Evolutionary conservation across 2,888 invertebrate species (phyloP).

Genomic region (Mellilla xanthometata): DNA sequence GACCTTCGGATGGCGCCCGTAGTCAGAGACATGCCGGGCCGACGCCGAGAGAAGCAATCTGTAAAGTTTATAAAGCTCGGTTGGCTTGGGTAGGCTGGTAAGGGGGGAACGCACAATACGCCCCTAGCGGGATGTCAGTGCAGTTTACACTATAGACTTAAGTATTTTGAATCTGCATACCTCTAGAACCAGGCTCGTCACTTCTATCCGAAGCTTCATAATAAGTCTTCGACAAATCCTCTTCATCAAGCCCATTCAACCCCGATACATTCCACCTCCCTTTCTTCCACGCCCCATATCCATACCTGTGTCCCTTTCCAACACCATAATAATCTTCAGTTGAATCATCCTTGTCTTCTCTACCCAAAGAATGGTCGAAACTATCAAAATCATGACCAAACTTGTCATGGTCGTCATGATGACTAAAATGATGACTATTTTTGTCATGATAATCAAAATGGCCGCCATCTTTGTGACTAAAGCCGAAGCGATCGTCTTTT

Average conservation of each 20-base stretch:
- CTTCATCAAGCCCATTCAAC: constrained; percentile 46
- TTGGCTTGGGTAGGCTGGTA: too few species aligned
- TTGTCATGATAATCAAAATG: constrained; percentile 1
- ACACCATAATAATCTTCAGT: constrained; percentile 34
- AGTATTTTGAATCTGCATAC: too few species aligned
- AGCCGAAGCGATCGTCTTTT: background rate
- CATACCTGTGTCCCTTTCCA: constrained; percentile 40
- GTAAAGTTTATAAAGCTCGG: too few species aligned
- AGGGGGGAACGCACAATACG: too few species aligned
- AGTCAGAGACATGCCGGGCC: constrained; percentile 88
- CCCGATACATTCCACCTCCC: constrained; percentile 63
- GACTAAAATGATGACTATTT: too few species aligned
- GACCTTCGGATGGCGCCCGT: constrained; percentile 86
- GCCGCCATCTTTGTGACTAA: background rate
- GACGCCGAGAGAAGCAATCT: constrained; percentile 90
- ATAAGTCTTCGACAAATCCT: constrained; percentile 7
- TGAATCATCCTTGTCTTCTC: constrained; percentile 9
- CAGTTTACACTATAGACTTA: too few species aligned
- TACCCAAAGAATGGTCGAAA: constrained; percentile 5
- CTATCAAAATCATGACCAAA: background rate
- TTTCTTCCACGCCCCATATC: constrained; percentile 61
- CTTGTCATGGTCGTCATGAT: background rate
- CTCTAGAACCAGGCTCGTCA: constrained; percentile 51
- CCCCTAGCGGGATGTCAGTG: too few species aligned
- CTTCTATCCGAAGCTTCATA: constrained; percentile 43